Conservation (phyloP, 2,113 vertebrate genomes). For the Miniopterus natalensis region DNA sequence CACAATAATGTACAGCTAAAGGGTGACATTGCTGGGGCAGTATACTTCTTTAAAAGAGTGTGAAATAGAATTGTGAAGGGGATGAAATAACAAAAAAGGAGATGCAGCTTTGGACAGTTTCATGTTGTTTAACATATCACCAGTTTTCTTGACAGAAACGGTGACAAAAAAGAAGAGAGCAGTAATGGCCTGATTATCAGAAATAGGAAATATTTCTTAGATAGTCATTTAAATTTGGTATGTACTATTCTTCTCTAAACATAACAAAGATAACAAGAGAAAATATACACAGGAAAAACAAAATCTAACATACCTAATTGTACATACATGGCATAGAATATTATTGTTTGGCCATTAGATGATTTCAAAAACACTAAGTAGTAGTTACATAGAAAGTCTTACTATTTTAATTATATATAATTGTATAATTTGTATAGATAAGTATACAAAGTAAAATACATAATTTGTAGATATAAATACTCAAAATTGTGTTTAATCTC, state of each 20-base stretch:
- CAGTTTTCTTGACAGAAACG: not conserved
- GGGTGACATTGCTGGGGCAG: not conserved
- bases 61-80: conserved; percentile 33
- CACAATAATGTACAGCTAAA: conserved; percentile 16
- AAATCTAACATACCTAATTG: not conserved
- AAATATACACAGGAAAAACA: not conserved
- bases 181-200: not conserved
- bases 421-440: not conserved
- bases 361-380: not conserved
- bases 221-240: not conserved
- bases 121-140: not conserved
- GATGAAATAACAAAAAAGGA: conserved; percentile 56
- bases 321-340: not conserved
- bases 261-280: not conserved
- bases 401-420: conserved; percentile 6
- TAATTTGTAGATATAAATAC: not conserved
- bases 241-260: not conserved
- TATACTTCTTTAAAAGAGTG: not conserved
- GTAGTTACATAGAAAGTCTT: not conserved
- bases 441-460: not conserved
- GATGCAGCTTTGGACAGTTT: not conserved
- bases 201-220: not conserved
- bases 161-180: not conserved
- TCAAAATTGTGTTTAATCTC: not conserved
- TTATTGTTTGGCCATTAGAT: not conserved